phyloP scores from a whole-genome alignment of 2,888 invertebrate genomes.

The Tachina lurida region DNA sequence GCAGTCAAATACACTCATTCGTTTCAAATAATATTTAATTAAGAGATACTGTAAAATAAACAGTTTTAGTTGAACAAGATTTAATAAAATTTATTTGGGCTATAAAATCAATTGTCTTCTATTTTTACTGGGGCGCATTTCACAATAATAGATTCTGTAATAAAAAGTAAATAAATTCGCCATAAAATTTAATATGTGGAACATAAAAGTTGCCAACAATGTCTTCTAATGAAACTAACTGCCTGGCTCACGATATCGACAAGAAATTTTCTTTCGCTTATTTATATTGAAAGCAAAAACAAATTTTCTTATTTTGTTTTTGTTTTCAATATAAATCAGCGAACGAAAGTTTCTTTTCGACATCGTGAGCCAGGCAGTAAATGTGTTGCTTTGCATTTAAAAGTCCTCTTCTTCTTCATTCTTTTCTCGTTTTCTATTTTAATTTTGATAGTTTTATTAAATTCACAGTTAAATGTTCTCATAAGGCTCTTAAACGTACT shows the following conservation, averaged over 20 bases:
- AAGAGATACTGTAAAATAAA: not conserved
- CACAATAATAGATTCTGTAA: not conserved
- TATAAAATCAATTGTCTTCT: slow-evolving; percentile 37
- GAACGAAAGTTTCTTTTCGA: too few species aligned
- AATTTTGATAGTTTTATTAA: not conserved
- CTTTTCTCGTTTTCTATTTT: not conserved
- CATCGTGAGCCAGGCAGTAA: too few species aligned
- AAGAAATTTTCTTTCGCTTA: too few species aligned
- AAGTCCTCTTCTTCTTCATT: not conserved
- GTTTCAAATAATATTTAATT: not conserved
- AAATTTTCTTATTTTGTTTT: too few species aligned
- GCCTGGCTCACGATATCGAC: too few species aligned
- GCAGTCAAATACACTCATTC: not conserved
- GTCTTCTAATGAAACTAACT: slow-evolving; percentile 27
- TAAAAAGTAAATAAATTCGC: not conserved
- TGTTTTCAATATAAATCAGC: too few species aligned
- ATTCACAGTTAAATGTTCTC: slow-evolving; percentile 28
- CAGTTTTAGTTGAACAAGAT: not conserved
- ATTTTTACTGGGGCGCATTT: slow-evolving; percentile 17
- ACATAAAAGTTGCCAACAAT: slow-evolving; percentile 21
- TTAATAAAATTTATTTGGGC: not conserved
- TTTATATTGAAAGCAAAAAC: too few species aligned
- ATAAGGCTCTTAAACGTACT: slow-evolving; percentile 44
- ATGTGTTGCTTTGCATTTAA: slow-evolving; percentile 27
- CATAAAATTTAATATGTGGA: slow-evolving; percentile 14